Conservation (phyloP, 2,113 vertebrate genomes). For the Ciconia stormi region DNA sequence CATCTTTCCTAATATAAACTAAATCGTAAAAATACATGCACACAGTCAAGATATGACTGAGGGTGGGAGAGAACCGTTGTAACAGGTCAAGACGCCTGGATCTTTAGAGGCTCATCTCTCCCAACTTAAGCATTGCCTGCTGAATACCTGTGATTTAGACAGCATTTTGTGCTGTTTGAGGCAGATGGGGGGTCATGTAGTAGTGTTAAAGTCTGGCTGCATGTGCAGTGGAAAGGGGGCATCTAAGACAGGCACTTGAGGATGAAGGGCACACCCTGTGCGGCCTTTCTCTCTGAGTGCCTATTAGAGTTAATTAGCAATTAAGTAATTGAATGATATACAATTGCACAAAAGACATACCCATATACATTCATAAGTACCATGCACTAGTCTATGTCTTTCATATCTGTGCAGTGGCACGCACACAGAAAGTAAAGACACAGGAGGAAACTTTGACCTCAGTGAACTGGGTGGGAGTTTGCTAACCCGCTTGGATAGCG, state of each 20-base stretch:
- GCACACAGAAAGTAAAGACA: background rate
- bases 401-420: background rate
- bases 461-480: background rate
- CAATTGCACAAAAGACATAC: background rate
- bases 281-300: background rate
- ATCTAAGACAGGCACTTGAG: background rate
- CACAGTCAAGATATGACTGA: background rate
- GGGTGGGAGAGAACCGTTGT: background rate
- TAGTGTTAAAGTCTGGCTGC: background rate
- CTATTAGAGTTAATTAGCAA: conserved; percentile 15
- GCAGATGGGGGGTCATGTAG: rapidly evolving
- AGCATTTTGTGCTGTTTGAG: background rate
- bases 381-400: background rate
- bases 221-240: background rate
- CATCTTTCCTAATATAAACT: background rate
- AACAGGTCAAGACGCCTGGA: background rate
- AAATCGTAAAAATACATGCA: background rate
- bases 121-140: background rate
- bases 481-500: background rate
- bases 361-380: background rate
- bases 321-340: background rate
- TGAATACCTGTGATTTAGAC: background rate
- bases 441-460: background rate
- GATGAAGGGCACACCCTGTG: background rate
- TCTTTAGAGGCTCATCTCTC: background rate